Conservation (phyloP, 2,888 invertebrate genomes). For the Phyllotreta cruciferae region DNA sequence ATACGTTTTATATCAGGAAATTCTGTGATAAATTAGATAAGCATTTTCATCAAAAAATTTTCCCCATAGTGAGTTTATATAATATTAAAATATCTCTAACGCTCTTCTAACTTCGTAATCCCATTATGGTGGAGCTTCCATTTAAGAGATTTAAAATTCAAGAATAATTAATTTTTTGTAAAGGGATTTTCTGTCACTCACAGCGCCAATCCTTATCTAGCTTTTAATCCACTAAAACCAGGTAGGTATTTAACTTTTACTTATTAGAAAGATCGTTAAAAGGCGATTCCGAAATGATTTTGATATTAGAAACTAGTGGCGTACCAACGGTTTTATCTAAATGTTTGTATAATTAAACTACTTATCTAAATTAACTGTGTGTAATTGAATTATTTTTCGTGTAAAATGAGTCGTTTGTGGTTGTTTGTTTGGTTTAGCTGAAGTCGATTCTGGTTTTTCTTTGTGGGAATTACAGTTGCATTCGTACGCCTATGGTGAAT, state of each 20-base stretch:
- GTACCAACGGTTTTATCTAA: background rate
- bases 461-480: too few species aligned
- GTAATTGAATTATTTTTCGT: too few species aligned
- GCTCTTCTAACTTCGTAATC: slow-evolving; percentile 3
- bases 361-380: too few species aligned
- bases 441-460: too few species aligned
- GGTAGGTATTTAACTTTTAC: slow-evolving; percentile 15
- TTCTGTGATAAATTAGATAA: background rate
- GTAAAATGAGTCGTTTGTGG: too few species aligned
- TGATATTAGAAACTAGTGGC: slow-evolving; percentile 1
- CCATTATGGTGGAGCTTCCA: slow-evolving; percentile 4
- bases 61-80: background rate
- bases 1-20: too few species aligned
- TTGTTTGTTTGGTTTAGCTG: too few species aligned
- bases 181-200: slow-evolving; percentile 2
- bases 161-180: slow-evolving; percentile 15
- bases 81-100: slow-evolving; percentile 5
- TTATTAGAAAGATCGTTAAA: slow-evolving; percentile 9
- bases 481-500: too few species aligned
- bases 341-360: background rate
- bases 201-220: slow-evolving; percentile 9
- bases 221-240: slow-evolving; percentile 7
- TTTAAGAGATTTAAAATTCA: slow-evolving; percentile 10
- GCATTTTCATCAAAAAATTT: slow-evolving; percentile 1
- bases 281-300: slow-evolving; percentile 1